Evolutionary conservation across 2,888 invertebrate species (phyloP).

Genomic region (Sipha maydis): DNA sequence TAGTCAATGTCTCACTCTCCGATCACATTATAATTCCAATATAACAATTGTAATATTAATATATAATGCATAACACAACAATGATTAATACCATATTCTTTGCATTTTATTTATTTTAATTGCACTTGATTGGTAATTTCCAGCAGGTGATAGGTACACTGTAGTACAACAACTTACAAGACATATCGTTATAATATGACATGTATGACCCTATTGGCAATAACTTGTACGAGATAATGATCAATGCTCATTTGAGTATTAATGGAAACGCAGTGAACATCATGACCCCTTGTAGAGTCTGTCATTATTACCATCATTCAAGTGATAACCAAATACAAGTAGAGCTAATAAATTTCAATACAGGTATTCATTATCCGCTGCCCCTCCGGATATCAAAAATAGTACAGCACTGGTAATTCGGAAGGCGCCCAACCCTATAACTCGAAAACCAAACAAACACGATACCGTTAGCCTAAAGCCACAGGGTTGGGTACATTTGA

Average conservation of each 20-base stretch:
- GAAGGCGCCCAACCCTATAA: not conserved
- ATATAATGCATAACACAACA: too few relatives aligned
- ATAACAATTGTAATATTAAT: too few relatives aligned
- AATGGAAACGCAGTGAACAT: slow-evolving; percentile 15
- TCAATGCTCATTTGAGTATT: slow-evolving; percentile 14
- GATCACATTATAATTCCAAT: too few relatives aligned
- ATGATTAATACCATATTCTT: too few relatives aligned
- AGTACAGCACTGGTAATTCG: not conserved
- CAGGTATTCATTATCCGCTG: not conserved
- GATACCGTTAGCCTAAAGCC: not conserved
- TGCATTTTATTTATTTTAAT: too few relatives aligned
- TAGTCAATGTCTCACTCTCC: too few relatives aligned
- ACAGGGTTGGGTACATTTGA: not conserved
- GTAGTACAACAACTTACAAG: too few relatives aligned
- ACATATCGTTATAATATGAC: not conserved
- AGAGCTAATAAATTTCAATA: slow-evolving; percentile 51
- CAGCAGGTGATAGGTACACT: too few relatives aligned
- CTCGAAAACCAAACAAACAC: slow-evolving; percentile 15
- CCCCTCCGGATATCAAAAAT: slow-evolving; percentile 16
- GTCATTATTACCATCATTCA: not conserved
- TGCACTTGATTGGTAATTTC: too few relatives aligned
- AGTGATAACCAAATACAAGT: slow-evolving; percentile 24
- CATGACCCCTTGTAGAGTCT: not conserved
- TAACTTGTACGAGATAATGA: not conserved
- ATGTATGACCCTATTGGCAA: not conserved